Evolutionary conservation across 2,888 invertebrate genomes (phyloP).

Genomic region (Yponomeuta malinellus): DNA sequence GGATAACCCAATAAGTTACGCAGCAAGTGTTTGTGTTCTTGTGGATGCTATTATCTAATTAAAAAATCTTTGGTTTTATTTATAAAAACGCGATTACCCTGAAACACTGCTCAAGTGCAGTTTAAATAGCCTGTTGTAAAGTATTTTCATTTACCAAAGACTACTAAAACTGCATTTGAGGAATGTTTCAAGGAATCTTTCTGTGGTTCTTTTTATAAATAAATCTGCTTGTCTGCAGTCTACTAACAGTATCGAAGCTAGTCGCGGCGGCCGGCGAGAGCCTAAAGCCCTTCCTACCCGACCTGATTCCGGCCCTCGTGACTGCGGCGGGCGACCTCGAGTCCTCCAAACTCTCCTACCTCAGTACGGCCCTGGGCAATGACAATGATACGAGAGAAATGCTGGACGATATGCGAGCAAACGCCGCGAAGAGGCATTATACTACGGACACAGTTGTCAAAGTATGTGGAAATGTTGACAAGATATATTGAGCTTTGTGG

Average conservation of each 20-base stretch:
- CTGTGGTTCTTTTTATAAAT: too few relatives aligned
- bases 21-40: too few relatives aligned
- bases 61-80: too few relatives aligned
- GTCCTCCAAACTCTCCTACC: conserved; percentile 84
- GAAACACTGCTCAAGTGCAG: too few relatives aligned
- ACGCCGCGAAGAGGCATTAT: conserved; percentile 88
- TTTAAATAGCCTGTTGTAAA: too few relatives aligned
- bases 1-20: too few relatives aligned
- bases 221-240: conserved; percentile 54
- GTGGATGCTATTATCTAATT: too few relatives aligned
- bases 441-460: conserved; percentile 92
- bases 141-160: too few relatives aligned
- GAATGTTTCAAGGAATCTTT: too few relatives aligned
- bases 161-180: too few relatives aligned
- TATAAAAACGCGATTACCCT: too few relatives aligned
- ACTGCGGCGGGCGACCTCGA: conserved; percentile 93
- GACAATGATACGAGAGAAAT: conserved; percentile 83
- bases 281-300: conserved; percentile 86
- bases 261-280: conserved; percentile 87
- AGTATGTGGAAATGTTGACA: conserved; percentile 46
- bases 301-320: conserved; percentile 88
- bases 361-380: conserved; percentile 83
- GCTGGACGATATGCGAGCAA: conserved; percentile 87
- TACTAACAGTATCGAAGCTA: conserved; percentile 90
- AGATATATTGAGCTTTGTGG: not conserved